Base-by-base conservation (phyloP, 2,113 vertebrate species). In the Equus przewalskii region DNA sequence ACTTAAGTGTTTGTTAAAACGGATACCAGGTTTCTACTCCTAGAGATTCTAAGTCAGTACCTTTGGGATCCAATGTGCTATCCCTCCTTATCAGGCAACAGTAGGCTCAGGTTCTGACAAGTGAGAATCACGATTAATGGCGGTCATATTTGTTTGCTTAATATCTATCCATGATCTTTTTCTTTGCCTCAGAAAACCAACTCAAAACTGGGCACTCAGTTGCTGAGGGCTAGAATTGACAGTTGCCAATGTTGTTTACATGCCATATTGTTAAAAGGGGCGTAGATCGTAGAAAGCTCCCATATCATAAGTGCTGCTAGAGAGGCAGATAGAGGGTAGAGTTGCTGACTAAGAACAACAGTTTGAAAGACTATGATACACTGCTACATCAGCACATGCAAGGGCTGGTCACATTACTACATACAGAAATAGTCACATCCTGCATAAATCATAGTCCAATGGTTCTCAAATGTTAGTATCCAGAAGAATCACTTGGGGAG, bases 131-230 rank as follows among this genome's bases (percentile, higher is more conserved):
- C 82, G 41, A 87, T 36, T 79, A 76, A 76, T 8, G 28, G 51
- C 15, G 36, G 5, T 70, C 19, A 13, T 19, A 30, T 84, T 72
- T 33, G 12, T 82, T 94, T 95, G 41, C 9, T 44, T 89, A 81
- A 26, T 30, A 46, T 72, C 44, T 89, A 41, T 60, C 33, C 19
- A 26, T 76, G 44, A n/a, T 67, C 30, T 90, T 94, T 94, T 73
- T 51, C 54, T 81, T 94, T 44, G 30, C 21, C 11, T 90, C 41
- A 67, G 80, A 92, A 94, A 90, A 92, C 3, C 28, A 91, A 44
- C 10, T 83, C 41, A 44, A 28, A 84, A 91, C 84, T 58, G 51
- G n/a, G 51, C 2, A 49, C 65, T 11, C 30, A 6, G 1, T 91
- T 49, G 41, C 36, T 92, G 86, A 94, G 41, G 58, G 7, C 67